Evolutionary conservation across 1,140 invertebrate species (phyloP), one percentile per base, ranked within the genome.

Genomic region (Lepidurus arcticus): DNA sequence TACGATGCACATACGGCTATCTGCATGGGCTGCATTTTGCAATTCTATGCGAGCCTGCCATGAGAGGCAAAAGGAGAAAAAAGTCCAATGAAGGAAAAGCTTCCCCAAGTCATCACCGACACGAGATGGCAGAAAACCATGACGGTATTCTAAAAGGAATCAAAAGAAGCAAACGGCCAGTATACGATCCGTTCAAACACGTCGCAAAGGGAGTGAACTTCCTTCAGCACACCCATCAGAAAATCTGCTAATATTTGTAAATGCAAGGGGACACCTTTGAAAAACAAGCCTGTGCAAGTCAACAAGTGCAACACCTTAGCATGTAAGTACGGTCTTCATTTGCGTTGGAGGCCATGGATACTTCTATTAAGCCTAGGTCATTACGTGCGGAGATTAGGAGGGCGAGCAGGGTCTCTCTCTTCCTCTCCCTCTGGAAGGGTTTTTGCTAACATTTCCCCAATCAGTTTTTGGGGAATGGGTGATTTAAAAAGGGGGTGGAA

Each of bases 201-300:
- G 34, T 16, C 53, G n/a, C 21, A 13, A 21, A n/a, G 13, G 53
- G 6, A 65, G 13, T n/a, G 13, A 21, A 11, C 53, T 65, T 65
- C 53, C 16, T 13, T 16, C 6, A 7, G 53, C 8, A 9, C 21
- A 65, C 21, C 21, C 6, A 65, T n/a, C 53, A 65, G 13, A 65
- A 9, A 65, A 65, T 65, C 53, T 3, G 53, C 53, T 65, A 65
- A 65, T 65, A 65, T 65, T 65, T 65, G 53, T n/a, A 13, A 65
- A 65, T 65, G 53, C 53, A 13, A 65, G 21, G 21, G 7, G n/a
- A 65, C 53, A 21, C 53, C 53, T 65, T 65, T 13, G 53, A 13
- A 65, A 65, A 65, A 65, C 53, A 65, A 65, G 53, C 21, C 53
- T 65, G 53, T 65, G 53, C 53, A 8, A 65, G 53, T 65, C 53